These are phyloP conservation scores for Orchestia grillus DNA, from an alignment of 1,140 invertebrate species.

Conservation along the genomic window DNA sequence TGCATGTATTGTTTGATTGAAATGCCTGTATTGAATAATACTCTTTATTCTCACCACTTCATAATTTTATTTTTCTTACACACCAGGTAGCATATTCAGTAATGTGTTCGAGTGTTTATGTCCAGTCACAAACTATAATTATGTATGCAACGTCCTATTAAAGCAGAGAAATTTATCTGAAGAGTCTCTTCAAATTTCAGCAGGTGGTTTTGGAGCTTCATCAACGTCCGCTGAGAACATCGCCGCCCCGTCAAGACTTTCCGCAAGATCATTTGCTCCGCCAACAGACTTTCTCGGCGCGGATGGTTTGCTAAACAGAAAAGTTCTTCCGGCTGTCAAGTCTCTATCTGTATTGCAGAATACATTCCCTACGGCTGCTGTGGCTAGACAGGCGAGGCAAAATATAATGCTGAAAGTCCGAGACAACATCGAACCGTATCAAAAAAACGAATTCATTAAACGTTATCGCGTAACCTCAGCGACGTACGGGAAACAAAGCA, in stretches of 20 bases:
- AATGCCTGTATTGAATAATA: too few relatives aligned
- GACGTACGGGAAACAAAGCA: not conserved
- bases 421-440: not conserved
- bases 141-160: too few relatives aligned
- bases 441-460: not conserved
- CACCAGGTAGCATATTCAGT: too few relatives aligned
- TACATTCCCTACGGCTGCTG: not conserved
- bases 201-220: not conserved
- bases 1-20: too few relatives aligned
- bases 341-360: not conserved
- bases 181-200: not conserved
- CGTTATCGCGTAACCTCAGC: not conserved
- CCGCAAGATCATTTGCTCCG: not conserved
- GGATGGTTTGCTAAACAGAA: not conserved
- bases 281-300: not conserved
- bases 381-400: not conserved
- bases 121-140: too few relatives aligned
- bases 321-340: not conserved
- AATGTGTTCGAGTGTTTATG: too few relatives aligned
- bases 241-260: not conserved
- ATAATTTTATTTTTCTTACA: too few relatives aligned
- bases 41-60: too few relatives aligned
- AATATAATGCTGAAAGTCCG: not conserved
- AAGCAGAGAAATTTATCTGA: too few relatives aligned
- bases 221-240: not conserved